Evolutionary conservation across 1,140 invertebrate species (phyloP).

Genomic region (Drosophila triauraria): DNA sequence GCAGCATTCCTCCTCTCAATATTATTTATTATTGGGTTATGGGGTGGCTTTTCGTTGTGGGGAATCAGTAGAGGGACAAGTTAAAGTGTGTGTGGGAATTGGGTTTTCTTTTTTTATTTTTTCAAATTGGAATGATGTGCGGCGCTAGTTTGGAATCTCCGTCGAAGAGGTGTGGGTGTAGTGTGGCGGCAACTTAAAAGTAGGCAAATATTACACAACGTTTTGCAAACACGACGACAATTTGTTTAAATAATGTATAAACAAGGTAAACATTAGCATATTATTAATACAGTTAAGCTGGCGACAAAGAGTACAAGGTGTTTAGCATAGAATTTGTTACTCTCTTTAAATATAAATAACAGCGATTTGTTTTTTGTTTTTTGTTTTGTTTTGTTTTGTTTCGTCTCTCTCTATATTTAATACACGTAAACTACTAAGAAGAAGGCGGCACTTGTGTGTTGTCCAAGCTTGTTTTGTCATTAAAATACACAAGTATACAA

Average conservation of each 20-base stretch:
- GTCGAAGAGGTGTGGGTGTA: constrained; percentile 44
- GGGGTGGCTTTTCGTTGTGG: constrained; percentile 8
- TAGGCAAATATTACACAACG: constrained; percentile 83
- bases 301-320: constrained; percentile 71
- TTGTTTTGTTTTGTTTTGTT: constrained; percentile 8
- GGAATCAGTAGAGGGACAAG: constrained; percentile 33
- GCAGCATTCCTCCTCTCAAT: constrained; percentile 31
- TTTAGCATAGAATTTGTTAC: constrained; percentile 51
- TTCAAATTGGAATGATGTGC: constrained; percentile 66
- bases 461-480: constrained; percentile 63
- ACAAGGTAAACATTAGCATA: constrained; percentile 81
- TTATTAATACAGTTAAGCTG: constrained; percentile 81
- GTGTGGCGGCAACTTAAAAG: constrained; percentile 74
- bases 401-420: constrained; percentile 51
- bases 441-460: constrained; percentile 58
- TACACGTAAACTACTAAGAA: constrained; percentile 73
- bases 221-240: constrained; percentile 72
- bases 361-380: constrained; percentile 33
- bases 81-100: constrained; percentile 13
- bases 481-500: constrained; percentile 33
- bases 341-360: constrained; percentile 75
- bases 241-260: constrained; percentile 74
- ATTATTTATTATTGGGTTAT: constrained; percentile 32
- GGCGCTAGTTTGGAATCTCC: constrained; percentile 32
- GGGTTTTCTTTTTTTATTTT: constrained; percentile 15